Conservation (phyloP, 2,888 invertebrate species). For the Deladenus siricidicola region DNA sequence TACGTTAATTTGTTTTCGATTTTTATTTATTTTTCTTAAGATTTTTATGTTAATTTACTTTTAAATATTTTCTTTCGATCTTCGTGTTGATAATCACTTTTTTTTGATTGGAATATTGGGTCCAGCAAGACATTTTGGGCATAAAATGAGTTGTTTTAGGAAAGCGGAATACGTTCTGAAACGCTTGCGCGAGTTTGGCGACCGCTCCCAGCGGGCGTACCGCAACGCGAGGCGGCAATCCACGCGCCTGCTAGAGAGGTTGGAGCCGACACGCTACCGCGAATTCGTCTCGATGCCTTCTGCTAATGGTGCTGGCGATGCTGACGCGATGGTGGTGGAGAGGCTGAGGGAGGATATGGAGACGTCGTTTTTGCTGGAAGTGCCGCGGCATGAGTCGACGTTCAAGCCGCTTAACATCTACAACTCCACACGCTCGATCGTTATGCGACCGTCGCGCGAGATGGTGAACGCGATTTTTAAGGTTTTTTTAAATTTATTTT, state of each 20-base stretch:
- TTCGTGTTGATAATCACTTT: too few species aligned
- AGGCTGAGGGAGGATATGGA: not conserved
- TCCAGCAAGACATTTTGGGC: too few species aligned
- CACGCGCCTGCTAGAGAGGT: not conserved
- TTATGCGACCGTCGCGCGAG: constrained; percentile 3
- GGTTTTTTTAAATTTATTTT: too few species aligned
- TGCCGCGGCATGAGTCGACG: not conserved
- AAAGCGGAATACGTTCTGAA: constrained; percentile 1
- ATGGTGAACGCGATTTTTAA: constrained; percentile 9
- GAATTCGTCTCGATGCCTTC: not conserved
- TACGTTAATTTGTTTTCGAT: too few species aligned
- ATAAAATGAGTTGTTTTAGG: too few species aligned
- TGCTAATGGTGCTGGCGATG: too few species aligned
- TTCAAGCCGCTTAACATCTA: not conserved
- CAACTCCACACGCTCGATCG: not conserved
- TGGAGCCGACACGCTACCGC: constrained; percentile 3
- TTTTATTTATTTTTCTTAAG: too few species aligned
- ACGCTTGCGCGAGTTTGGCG: not conserved
- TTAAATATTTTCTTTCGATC: too few species aligned
- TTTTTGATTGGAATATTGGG: too few species aligned
- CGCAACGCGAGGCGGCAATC: not conserved
- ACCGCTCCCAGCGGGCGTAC: constrained; percentile 1
- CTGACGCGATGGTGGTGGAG: not conserved
- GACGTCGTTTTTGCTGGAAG: not conserved
- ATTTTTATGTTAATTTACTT: too few species aligned